Base-by-base conservation (phyloP, 2,888 invertebrate genomes). In the Amphipyra tragopoginis region DNA sequence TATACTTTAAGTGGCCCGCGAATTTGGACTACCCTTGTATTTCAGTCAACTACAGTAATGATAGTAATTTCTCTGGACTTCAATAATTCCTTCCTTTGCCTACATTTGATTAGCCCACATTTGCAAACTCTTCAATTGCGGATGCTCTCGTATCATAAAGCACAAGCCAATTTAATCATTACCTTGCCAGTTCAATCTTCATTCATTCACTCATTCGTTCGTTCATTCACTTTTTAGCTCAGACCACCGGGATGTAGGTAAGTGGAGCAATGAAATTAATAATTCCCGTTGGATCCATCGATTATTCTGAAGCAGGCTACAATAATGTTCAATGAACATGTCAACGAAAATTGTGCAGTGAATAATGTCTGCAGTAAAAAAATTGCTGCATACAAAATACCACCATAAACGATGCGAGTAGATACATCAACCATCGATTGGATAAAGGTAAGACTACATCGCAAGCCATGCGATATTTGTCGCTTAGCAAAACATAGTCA, bases 131-230 rank as follows among this genome's bases (percentile, higher is more conserved):
- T 36, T 44, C 42, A 59, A 65, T 57, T 53, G 58, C 48, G 53
- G 61, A 67, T 57, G 55, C 15, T 53, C 45, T 53, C 45, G 67
- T 72, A 68, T 75, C 71, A 65, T 71, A 75, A 76, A 61, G 67
- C 70, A 48, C 70, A 62, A 52, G 59, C 60, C 74, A 76, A 79
- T 78, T 80, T 77, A 72, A 74, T 68, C 50, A 59, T 70, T 48
- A 45, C 15, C 44, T 67, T 40, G 5, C 48, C 33, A 36, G 56
- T 45, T 72, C 50, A 44, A 55, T 69, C 59, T 58, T 54, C 54
- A 52, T 47, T 29, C 29, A 29, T 7, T 29, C 29, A 7, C 3
- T 29, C 29, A 29, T 29, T 29, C 29, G 5, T 29, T 29, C 29
- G 29, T 5, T 29, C 29, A 29, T 29, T 54, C 38, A 33, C 10